Conservation (phyloP, 2,113 vertebrate species). For the Corydoras maculifer region DNA sequence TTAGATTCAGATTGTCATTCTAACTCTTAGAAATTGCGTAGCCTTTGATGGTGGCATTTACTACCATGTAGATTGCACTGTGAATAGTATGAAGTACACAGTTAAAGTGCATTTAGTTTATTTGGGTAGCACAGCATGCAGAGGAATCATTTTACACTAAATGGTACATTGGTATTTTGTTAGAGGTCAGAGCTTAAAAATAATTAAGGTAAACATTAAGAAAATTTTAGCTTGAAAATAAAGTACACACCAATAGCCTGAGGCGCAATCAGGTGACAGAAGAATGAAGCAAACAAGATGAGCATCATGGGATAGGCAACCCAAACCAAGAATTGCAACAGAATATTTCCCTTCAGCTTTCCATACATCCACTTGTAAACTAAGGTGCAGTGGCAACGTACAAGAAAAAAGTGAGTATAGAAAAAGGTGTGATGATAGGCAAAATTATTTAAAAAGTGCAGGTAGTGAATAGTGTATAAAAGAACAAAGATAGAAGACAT, state of each 20-base stretch:
- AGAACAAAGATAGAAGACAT: conserved; percentile 4
- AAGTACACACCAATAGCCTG: conserved; percentile 84
- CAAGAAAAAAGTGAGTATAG: not conserved
- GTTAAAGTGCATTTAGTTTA: too few species aligned
- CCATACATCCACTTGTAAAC: conserved; percentile 88
- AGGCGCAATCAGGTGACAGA: conserved; percentile 87
- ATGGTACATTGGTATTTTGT: not conserved
- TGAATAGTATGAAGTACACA: too few species aligned
- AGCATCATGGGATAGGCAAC: conserved; percentile 79
- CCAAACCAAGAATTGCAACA: conserved; percentile 84
- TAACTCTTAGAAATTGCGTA: too few species aligned
- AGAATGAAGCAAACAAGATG: conserved; percentile 84
- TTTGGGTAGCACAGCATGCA: too few species aligned
- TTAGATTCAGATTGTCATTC: too few species aligned
- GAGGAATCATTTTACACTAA: too few species aligned
- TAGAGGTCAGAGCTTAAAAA: not conserved
- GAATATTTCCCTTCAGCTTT: conserved; percentile 70
- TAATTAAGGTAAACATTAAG: not conserved
- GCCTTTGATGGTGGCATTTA: too few species aligned
- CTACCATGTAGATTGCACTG: too few species aligned
- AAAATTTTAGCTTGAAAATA: not conserved
- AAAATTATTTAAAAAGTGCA: conserved; percentile 6
- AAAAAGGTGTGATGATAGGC: not conserved
- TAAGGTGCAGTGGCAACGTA: conserved; percentile 42
- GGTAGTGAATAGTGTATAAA: not conserved